These are phyloP conservation scores for Phyllotreta striolata DNA, from an alignment of 2,888 invertebrate genomes.

Conservation along the genomic window DNA sequence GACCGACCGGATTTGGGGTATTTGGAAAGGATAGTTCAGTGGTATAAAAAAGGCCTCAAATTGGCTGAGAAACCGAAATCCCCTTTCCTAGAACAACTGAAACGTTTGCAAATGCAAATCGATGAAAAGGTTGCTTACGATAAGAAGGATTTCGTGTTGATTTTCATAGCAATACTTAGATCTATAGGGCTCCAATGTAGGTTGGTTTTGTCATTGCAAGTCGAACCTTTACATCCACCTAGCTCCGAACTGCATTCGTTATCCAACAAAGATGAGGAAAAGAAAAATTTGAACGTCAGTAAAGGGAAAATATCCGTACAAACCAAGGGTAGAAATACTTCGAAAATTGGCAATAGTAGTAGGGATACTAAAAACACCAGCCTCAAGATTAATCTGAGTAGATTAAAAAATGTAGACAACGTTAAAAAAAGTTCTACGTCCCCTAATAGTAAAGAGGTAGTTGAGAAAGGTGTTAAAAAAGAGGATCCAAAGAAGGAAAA, in stretches of 20 bases:
- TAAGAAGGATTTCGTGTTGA: constrained; percentile 74
- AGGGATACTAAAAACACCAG: too few relatives aligned
- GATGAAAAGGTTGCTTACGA: constrained; percentile 68
- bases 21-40: constrained; percentile 77
- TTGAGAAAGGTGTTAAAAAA: background rate
- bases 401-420: too few relatives aligned
- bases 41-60: constrained; percentile 75
- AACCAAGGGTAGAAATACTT: too few relatives aligned
- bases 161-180: constrained; percentile 80
- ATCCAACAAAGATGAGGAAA: constrained; percentile 30
- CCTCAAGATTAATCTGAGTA: too few relatives aligned
- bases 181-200: constrained; percentile 84
- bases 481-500: background rate
- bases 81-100: constrained; percentile 54
- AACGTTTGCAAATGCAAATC: constrained; percentile 67
- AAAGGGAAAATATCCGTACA: too few relatives aligned
- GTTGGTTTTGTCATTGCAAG: constrained; percentile 81
- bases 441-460: too few relatives aligned
- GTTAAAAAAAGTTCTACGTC: too few relatives aligned
- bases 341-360: too few relatives aligned
- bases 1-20: constrained; percentile 76
- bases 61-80: constrained; percentile 65
- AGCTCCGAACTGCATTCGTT: constrained; percentile 70
- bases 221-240: constrained; percentile 76
- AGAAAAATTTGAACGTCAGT: constrained; percentile 11